Base-by-base conservation (phyloP, 2,113 vertebrate genomes). In the Hylia prasina region DNA sequence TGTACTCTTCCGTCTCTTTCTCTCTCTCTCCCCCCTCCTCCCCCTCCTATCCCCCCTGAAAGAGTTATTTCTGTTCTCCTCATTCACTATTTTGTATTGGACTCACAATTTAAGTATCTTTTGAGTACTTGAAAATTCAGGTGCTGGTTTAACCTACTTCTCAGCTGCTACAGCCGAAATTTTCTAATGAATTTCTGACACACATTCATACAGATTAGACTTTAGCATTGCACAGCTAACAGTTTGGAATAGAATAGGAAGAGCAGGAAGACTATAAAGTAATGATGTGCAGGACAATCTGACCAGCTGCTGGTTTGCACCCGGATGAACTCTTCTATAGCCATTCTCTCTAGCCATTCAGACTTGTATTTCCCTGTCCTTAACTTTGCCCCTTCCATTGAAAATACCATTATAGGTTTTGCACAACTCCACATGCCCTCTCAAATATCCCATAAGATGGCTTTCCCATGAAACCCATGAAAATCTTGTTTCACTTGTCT, bases 21-120 rank as follows among this genome's bases (percentile, higher is more conserved):
- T 9, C 19, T 27, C 6, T 9, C 10, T 3, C 16, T n/a, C 1
- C 4, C 33, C 18, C 11, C 7, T 45, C 10, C 18, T 66, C 9
- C 35, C 35, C 16, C 7, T 51, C 4, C 16, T 35, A 11, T 44
- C 4, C 4, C 4, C 15, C 6, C 3, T 4, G 30, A 78, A 87
- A 85, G 33, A 79, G 15, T 13, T 86, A 17, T 76, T 86, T 91
- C 53, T 86, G 25, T 80, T 72, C 56, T 47, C 3, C 30, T 81
- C 13, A 70, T 70, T 72, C 47, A 48, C 11, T 77, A 11, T 68
- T 69, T 80, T 61, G 24, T 40, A 56, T 51, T 35, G 31, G 16
- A 42, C 37, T 94, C 9, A 11, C n/a, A 81, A 50, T 95, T 54
- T 69, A 45, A 83, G 63, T 37, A 27, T 15, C 30, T 77, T 83